Conservation (phyloP, 1,140 invertebrate species). For the Lineus longissimus region DNA sequence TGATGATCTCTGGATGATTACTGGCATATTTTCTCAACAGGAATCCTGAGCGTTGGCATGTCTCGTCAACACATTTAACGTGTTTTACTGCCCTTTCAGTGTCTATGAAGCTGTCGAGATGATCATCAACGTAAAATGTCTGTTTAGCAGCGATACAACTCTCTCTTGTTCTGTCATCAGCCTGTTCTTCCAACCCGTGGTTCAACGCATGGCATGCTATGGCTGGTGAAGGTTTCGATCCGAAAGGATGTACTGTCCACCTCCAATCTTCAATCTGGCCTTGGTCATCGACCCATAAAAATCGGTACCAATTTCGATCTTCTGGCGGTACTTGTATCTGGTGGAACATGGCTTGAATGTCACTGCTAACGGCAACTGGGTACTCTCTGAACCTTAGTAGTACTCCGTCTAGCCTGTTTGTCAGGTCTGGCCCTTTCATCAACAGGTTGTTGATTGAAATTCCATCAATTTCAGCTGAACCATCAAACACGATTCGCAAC, state of each 20-base stretch:
- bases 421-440: conserved; percentile 37
- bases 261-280: background rate
- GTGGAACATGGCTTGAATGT: background rate
- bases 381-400: conserved; percentile 17
- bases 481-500: background rate
- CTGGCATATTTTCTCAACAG: background rate
- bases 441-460: conserved; percentile 24
- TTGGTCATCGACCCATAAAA: conserved; percentile 1
- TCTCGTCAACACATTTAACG: too few relatives aligned
- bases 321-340: background rate
- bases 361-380: conserved; percentile 11
- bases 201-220: too few relatives aligned
- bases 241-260: conserved; percentile 8
- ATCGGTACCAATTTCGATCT: conserved; percentile 3
- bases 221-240: background rate
- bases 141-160: too few relatives aligned
- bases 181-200: too few relatives aligned
- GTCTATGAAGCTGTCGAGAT: too few relatives aligned
- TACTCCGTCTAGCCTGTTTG: conserved; percentile 26
- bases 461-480: conserved; percentile 3
- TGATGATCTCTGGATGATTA: background rate
- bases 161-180: too few relatives aligned
- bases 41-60: background rate
- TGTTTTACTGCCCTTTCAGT: too few relatives aligned
- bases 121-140: too few relatives aligned